A percentile compares a stretch with the other conserved stretches of the same genome.
Evolutionary conservation across 2,888 invertebrate genomes (phyloP).

Genomic region (Agrypnus murinus): DNA sequence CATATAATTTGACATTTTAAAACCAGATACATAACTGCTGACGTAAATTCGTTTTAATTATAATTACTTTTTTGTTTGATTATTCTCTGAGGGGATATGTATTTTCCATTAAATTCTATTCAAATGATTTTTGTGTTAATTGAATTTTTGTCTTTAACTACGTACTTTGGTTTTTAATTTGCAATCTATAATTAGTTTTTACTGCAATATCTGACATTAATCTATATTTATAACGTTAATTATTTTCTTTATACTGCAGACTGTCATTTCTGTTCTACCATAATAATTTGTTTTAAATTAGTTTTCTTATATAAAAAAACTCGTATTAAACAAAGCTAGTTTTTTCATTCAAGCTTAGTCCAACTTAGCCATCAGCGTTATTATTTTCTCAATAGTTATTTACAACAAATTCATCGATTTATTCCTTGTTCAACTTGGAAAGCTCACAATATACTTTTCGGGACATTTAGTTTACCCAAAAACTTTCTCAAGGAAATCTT

Average conservation of each 20-base stretch:
- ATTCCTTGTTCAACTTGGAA: too few species aligned
- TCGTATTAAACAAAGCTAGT: neutral
- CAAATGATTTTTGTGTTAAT: too few species aligned
- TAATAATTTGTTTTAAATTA: constrained; percentile 10
- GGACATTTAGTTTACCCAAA: too few species aligned
- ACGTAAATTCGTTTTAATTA: too few species aligned
- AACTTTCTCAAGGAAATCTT: too few species aligned
- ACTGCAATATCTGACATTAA: neutral
- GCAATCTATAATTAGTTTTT: neutral
- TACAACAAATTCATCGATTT: too few species aligned
- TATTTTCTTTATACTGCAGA: constrained; percentile 1
- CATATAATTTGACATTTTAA: too few species aligned
- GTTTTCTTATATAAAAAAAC: neutral
- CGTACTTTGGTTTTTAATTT: neutral
- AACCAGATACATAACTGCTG: too few species aligned
- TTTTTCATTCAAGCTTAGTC: neutral
- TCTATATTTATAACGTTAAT: neutral
- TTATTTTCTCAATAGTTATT: too few species aligned
- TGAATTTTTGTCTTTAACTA: constrained; percentile 10
- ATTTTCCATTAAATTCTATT: too few species aligned
- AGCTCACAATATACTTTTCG: too few species aligned
- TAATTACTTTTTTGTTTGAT: constrained; percentile 12
- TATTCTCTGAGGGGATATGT: neutral
- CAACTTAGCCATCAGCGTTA: neutral
- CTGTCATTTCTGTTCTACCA: neutral